A percentile compares a stretch with the other conserved stretches of the same genome.
These are phyloP conservation scores for Coelopa pilipes DNA, from an alignment of 2,888 invertebrate species.

Conservation along the genomic window DNA sequence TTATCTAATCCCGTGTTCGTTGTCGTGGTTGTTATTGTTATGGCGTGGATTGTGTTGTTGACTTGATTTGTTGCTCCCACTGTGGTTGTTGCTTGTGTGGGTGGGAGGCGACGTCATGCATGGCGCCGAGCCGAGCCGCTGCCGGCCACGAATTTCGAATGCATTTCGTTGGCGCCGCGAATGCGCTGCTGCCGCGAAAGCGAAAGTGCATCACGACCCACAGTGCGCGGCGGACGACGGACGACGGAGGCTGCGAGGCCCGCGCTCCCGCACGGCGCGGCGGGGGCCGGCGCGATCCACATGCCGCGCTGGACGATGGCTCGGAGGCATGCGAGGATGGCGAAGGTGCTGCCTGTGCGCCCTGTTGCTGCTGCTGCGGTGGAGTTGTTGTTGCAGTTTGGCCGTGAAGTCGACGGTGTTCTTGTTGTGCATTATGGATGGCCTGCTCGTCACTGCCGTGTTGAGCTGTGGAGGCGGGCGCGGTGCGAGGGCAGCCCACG, in stretches of 20 bases:
- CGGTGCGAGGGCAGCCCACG: too few relatives aligned
- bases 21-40: neutral
- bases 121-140: neutral
- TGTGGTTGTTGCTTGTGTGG: neutral
- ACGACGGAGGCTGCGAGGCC: too few relatives aligned
- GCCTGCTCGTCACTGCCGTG: too few relatives aligned
- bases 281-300: too few relatives aligned
- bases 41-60: neutral
- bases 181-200: constrained; percentile 27
- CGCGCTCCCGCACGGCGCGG: too few relatives aligned
- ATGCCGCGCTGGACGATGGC: neutral
- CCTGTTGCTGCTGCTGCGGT: neutral
- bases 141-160: neutral
- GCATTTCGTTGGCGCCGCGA: constrained; percentile 14
- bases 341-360: neutral
- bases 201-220: constrained; percentile 34
- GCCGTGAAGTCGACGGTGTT: too few relatives aligned
- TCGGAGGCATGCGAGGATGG: neutral
- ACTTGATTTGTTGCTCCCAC: neutral
- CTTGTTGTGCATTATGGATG: too few relatives aligned
- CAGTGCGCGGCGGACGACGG: neutral
- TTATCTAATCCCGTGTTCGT: constrained; percentile 15
- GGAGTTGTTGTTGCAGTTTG: too few relatives aligned
- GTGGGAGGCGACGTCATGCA: neutral
- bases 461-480: too few relatives aligned